Evolutionary conservation across 2,888 invertebrate genomes (phyloP).

Genomic region (Bellardia pandia): DNA sequence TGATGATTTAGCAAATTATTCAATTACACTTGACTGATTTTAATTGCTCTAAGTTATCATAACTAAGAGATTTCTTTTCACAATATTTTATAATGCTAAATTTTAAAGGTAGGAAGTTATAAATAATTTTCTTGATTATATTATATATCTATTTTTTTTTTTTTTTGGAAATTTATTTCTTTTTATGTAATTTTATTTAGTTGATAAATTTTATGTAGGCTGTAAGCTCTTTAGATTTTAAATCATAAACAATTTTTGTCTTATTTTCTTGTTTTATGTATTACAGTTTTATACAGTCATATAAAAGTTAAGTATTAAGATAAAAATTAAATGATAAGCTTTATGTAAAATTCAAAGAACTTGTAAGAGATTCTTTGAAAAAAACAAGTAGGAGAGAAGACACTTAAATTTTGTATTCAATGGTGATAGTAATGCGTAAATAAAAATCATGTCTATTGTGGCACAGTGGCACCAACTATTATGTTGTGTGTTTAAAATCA

Average conservation of each 20-base stretch:
- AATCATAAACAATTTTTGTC: neutral
- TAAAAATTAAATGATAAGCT: too few species aligned
- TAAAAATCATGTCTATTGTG: too few species aligned
- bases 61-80: neutral
- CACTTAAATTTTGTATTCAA: too few species aligned
- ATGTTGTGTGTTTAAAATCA: too few species aligned
- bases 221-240: slow-evolving; percentile 31
- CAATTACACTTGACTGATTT: slow-evolving; percentile 52
- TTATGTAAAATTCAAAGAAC: too few species aligned
- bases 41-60: slow-evolving; percentile 36
- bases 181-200: neutral
- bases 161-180: neutral
- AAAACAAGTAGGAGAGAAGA: too few species aligned
- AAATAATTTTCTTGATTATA: slow-evolving; percentile 4
- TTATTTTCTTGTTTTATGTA: neutral
- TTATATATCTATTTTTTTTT: neutral
- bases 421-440: too few species aligned
- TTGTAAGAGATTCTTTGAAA: too few species aligned
- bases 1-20: slow-evolving; percentile 47
- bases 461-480: too few species aligned
- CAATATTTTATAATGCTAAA: neutral
- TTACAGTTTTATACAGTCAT: neutral
- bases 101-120: slow-evolving; percentile 3
- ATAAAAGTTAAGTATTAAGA: neutral
- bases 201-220: slow-evolving; percentile 36